Percentiles rank a stretch among this genome's conserved stretches.
These are phyloP conservation scores for Rotaria macrura DNA, from an alignment of 2,888 invertebrate genomes.

Conservation along the genomic window DNA sequence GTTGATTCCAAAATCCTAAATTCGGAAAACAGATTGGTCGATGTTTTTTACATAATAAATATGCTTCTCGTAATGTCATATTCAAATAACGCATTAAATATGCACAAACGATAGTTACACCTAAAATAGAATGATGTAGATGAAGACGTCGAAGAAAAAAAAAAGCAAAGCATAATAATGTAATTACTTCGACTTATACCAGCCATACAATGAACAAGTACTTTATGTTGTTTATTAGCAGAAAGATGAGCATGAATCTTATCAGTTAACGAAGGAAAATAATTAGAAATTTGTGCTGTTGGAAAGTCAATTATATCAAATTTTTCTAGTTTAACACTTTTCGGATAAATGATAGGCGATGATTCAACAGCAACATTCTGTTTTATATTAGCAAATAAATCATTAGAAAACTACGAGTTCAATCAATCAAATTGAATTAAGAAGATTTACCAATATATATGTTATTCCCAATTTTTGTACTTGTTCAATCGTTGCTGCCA, in stretches of 20 bases:
- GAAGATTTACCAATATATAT: not conserved
- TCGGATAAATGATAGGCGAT: not conserved
- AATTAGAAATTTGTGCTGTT: not conserved
- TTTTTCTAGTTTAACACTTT: not conserved
- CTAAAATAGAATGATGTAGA: not conserved
- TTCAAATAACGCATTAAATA: slow-evolving; percentile 6
- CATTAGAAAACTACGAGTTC: not conserved
- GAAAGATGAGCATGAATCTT: not conserved
- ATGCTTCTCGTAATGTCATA: not conserved
- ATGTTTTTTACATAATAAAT: not conserved
- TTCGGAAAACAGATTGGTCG: slow-evolving; percentile 12
- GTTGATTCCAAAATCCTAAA: slow-evolving; percentile 7
- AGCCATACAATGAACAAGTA: slow-evolving; percentile 9
- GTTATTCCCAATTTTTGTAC: not conserved
- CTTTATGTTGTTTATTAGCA: slow-evolving; percentile 15
- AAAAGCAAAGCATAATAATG: not conserved
- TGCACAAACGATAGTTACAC: not conserved
- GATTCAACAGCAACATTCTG: slow-evolving; percentile 6
- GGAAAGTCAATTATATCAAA: slow-evolving; percentile 2
- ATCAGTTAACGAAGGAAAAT: not conserved
- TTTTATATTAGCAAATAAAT: not conserved
- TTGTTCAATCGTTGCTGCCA: not conserved
- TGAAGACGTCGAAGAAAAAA: not conserved
- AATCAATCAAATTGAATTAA: no score
- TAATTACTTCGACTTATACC: not conserved